Evolutionary conservation across 2,888 invertebrate species (phyloP), one percentile per base, ranked within the genome.

Genomic region (Tuberolachnus salignus): DNA sequence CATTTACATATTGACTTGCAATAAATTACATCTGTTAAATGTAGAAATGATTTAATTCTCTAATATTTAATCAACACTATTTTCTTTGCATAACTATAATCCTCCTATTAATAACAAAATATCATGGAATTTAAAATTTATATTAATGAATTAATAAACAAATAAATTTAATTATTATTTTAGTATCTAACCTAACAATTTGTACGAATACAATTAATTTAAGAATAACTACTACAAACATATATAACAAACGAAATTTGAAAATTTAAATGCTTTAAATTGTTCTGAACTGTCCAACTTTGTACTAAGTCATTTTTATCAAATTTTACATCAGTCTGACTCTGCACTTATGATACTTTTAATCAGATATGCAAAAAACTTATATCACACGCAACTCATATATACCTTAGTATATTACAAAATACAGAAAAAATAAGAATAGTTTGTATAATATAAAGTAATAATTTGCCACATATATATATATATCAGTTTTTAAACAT

Each of bases 391-490:
- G 42, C 42, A 44, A 23, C 8, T 64, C 9, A n/a, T 51, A n/a
- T 63, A 21, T 63, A 21, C n/a, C 23, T 9, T 44, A 23, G n/a
- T 53, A 63, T 64, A 73, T 53, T 53, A 63, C 42, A 73, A 73
- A 72, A 59, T 46, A 46, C 26, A 46, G 26, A 71, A 49, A 19
- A 59, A 71, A 59, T 19, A 59, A 46, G 42, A 73, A 63, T 73
- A 63, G 13, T 53, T 51, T 46, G 26, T 51, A 53, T 42, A 63
- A 61, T 51, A 51, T 19, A 63, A 51, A 73, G 21, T 53, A 64
- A 53, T 53, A 64, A 72, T 11, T 51, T 34, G 51, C n/a, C 61
- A 42, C 19, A 46, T 59, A 59, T 23, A 71, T 34, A 34, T 34
- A 34, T 4, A 34, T 34, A 67, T 71, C 4, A 46, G 8, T 71